Percentiles rank a stretch among this genome's conserved stretches.
Evolutionary conservation across 2,113 vertebrate species (phyloP).

Genomic region (Corythoichthys haematopterus): DNA sequence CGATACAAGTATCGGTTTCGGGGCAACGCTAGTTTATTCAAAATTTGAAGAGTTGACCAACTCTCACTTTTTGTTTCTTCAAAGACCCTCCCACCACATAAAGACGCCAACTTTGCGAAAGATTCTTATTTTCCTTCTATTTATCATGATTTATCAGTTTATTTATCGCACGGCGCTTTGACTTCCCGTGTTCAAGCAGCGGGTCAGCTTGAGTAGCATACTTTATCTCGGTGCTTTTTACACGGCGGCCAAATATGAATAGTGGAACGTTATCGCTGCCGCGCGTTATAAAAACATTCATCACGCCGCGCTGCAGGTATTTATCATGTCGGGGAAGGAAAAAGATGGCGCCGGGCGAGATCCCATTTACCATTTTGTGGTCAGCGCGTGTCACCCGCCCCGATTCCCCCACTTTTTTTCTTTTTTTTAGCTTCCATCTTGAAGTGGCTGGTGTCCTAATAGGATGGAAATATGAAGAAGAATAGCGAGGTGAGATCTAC

Average conservation of each 20-base stretch:
- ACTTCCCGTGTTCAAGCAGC: conserved; percentile 4
- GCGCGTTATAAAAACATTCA: conserved; percentile 93
- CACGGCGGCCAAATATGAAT: conserved; percentile 94
- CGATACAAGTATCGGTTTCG: too few species aligned
- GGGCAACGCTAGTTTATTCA: too few species aligned
- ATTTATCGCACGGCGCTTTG: not conserved
- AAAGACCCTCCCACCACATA: not conserved
- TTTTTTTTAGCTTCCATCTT: conserved; percentile 49
- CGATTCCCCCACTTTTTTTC: not conserved
- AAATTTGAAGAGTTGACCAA: not conserved
- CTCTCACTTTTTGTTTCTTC: not conserved
- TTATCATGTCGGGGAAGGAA: conserved; percentile 82
- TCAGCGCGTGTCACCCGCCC: conserved; percentile 52
- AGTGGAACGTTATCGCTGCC: conserved; percentile 94
- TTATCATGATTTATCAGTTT: conserved; percentile 4
- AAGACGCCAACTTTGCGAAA: not conserved
- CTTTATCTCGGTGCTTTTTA: conserved; percentile 93
- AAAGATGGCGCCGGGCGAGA: conserved; percentile 78
- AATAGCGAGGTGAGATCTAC: conserved; percentile 61
- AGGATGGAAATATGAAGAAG: conserved; percentile 62
- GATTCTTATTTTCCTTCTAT: not conserved
- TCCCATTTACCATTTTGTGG: conserved; percentile 79
- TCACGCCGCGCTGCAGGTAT: conserved; percentile 90
- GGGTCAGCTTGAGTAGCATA: conserved; percentile 1
- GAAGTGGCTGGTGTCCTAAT: conserved; percentile 58